phyloP scores from a whole-genome alignment of 1,140 invertebrate species.

The Neodiprion pinetum region DNA sequence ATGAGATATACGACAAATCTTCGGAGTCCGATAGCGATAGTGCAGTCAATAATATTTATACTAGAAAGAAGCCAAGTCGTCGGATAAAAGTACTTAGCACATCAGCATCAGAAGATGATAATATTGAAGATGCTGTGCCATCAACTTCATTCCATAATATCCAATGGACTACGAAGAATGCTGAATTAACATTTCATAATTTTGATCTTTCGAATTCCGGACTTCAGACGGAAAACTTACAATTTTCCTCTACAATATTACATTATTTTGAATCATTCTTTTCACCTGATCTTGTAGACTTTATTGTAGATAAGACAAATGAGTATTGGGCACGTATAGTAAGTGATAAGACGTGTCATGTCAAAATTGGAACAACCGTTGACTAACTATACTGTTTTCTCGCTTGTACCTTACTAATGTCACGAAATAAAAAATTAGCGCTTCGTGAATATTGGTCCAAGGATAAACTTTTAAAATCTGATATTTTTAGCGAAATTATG shows the following conservation, averaged over 20 bases:
- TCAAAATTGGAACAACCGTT: slow-evolving; percentile 9
- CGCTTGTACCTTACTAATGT: slow-evolving; percentile 28
- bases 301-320: slow-evolving; percentile 23
- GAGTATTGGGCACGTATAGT: slow-evolving; percentile 13
- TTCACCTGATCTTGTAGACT: slow-evolving; percentile 14
- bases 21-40: slow-evolving; percentile 17
- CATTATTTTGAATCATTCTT: slow-evolving; percentile 24
- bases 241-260: not conserved
- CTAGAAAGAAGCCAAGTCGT: slow-evolving; percentile 19
- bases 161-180: slow-evolving; percentile 21
- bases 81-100: slow-evolving; percentile 22
- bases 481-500: slow-evolving; percentile 25
- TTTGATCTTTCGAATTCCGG: slow-evolving; percentile 1
- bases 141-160: slow-evolving; percentile 18
- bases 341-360: not conserved
- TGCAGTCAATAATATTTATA: slow-evolving; percentile 22
- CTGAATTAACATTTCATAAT: slow-evolving; percentile 20
- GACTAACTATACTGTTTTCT: slow-evolving; percentile 32
- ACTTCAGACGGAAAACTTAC: too few species aligned
- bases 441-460: slow-evolving; percentile 34
- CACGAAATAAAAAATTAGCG: slow-evolving; percentile 32
- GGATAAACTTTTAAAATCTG: slow-evolving; percentile 19
- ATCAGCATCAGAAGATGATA: slow-evolving; percentile 14
- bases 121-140: slow-evolving; percentile 16
- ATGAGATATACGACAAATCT: slow-evolving; percentile 9